phyloP scores from a whole-genome alignment of 2,113 vertebrate species.

The Microtus richardsoni region DNA sequence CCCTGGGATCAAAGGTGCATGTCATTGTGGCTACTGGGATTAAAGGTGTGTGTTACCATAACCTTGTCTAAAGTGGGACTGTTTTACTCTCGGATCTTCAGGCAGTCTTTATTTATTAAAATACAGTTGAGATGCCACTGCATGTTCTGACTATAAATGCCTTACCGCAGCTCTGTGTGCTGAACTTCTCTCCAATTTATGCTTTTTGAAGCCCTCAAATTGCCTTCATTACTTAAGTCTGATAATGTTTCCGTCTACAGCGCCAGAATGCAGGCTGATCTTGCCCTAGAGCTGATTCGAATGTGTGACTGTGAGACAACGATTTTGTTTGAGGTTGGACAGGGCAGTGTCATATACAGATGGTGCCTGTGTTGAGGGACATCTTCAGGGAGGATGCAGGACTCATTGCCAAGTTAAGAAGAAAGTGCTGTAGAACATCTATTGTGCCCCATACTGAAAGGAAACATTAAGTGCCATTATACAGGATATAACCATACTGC shows the following conservation, averaged over 20 bases:
- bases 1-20: no score
- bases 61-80: no score
- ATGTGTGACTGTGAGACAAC: neutral
- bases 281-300: neutral
- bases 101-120: no score
- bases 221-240: neutral
- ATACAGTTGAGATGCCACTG: neutral
- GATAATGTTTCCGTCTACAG: neutral
- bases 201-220: neutral
- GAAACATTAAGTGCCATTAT: slow-evolving; percentile 8
- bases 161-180: neutral
- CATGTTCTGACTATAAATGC: neutral
- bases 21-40: no score
- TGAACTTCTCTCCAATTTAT: neutral
- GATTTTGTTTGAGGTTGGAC: neutral
- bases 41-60: no score
- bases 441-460: neutral
- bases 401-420: neutral
- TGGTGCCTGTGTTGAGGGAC: neutral
- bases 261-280: neutral
- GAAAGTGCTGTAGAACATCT: neutral
- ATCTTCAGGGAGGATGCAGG: neutral
- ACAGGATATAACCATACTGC: neutral
- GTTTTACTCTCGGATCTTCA: no score
- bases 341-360: neutral